Conservation (phyloP, 2,113 vertebrate genomes). For the Salvelinus alpinus region DNA sequence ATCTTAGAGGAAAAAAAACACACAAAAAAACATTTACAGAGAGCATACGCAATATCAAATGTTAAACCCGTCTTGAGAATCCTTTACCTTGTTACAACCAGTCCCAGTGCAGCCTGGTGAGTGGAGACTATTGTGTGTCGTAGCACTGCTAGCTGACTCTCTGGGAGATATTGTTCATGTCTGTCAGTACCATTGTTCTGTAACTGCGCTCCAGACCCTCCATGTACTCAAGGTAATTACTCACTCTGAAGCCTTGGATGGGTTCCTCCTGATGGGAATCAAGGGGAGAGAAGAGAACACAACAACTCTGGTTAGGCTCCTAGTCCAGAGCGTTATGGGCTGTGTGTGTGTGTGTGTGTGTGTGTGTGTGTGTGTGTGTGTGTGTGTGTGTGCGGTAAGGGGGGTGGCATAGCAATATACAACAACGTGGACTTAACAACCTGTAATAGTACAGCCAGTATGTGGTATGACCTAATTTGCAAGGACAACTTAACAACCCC, state of each 20-base stretch:
- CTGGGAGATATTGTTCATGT: slow-evolving; percentile 79
- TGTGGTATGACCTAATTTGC: neutral
- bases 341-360: neutral
- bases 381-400: neutral
- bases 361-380: neutral
- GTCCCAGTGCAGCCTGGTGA: slow-evolving; percentile 17
- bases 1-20: too few relatives aligned
- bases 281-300: slow-evolving; percentile 11
- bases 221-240: slow-evolving; percentile 88
- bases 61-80: too few relatives aligned
- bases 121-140: slow-evolving; percentile 12
- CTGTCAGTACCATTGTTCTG: slow-evolving; percentile 79
- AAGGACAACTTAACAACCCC: slow-evolving; percentile 6
- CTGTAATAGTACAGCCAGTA: neutral
- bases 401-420: neutral
- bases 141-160: neutral
- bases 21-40: too few relatives aligned
- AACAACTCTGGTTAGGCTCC: neutral
- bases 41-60: too few relatives aligned
- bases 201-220: slow-evolving; percentile 81
- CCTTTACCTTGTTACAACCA: too few relatives aligned
- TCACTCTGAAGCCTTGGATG: slow-evolving; percentile 83
- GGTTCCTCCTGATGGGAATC: slow-evolving; percentile 85
- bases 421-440: neutral
- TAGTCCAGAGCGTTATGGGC: neutral